These are phyloP conservation scores for Alcedo atthis DNA, from an alignment of 2,797 vertebrate species.

Conservation along the genomic window DNA sequence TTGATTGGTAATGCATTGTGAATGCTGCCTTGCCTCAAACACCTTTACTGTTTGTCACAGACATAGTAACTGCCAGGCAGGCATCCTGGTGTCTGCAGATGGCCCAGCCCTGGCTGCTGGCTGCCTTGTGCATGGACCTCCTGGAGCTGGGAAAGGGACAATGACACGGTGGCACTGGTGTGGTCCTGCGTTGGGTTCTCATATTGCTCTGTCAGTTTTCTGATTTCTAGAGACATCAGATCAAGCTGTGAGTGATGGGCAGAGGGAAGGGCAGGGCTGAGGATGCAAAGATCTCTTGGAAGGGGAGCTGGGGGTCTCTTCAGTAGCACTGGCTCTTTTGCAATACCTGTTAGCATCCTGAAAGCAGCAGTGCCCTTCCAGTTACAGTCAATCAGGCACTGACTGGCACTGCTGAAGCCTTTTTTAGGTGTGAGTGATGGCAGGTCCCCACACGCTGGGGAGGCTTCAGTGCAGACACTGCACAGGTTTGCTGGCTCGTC, in stretches of 20 bases:
- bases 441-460: background rate
- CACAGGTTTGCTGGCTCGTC: background rate
- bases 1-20: background rate
- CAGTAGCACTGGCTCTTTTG: background rate
- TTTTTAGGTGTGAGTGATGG: background rate
- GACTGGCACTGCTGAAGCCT: background rate
- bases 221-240: background rate
- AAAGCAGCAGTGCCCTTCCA: background rate
- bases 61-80: background rate
- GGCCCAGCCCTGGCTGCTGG: background rate
- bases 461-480: background rate
- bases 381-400: fast-evolving
- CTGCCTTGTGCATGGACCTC: background rate
- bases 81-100: background rate
- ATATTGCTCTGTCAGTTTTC: background rate
- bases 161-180: background rate
- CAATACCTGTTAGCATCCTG: background rate
- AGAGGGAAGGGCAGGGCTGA: background rate
- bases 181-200: background rate
- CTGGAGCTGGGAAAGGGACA: background rate
- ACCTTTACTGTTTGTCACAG: background rate
- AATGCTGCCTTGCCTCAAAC: background rate
- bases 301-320: background rate
- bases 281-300: background rate
- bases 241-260: background rate